Conservation (phyloP, 2,888 invertebrate species). For the Baronia brevicornis region DNA sequence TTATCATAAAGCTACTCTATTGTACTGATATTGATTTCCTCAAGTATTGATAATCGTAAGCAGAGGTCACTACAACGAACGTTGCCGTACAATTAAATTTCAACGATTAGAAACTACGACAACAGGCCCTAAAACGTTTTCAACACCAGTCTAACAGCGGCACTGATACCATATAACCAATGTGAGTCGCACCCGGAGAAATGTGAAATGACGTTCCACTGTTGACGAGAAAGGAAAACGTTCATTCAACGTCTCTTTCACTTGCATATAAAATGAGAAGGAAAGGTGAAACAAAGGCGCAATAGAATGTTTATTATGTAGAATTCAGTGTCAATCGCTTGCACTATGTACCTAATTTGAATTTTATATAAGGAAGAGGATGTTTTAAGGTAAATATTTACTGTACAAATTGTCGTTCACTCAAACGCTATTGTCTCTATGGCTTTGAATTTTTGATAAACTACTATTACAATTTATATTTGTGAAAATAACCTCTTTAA, state of each 20-base stretch:
- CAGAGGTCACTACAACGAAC: slow-evolving; percentile 37
- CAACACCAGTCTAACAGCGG: slow-evolving; percentile 52
- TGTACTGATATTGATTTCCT: slow-evolving; percentile 18
- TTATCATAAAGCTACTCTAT: slow-evolving; percentile 31
- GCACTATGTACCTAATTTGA: slow-evolving; percentile 23
- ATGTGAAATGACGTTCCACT: slow-evolving; percentile 60
- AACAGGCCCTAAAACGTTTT: slow-evolving; percentile 52
- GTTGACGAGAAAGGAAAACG: slow-evolving; percentile 64
- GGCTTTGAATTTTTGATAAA: too few relatives aligned
- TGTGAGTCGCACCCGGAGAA: slow-evolving; percentile 53
- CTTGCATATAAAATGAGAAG: slow-evolving; percentile 33
- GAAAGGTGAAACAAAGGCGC: slow-evolving; percentile 51
- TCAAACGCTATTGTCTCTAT: too few relatives aligned
- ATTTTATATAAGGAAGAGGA: slow-evolving; percentile 2
- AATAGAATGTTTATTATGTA: slow-evolving; percentile 58
- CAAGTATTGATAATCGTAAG: slow-evolving; percentile 23
- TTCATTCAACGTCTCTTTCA: slow-evolving; percentile 43
- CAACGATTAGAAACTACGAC: slow-evolving; percentile 42
- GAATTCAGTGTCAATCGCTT: slow-evolving; percentile 62
- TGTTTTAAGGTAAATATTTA: slow-evolving; percentile 3
- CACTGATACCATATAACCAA: slow-evolving; percentile 57
- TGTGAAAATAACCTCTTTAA: not conserved
- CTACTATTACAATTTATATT: too few relatives aligned
- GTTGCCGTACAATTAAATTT: slow-evolving; percentile 44
- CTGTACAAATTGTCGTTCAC: too few relatives aligned